Evolutionary conservation across 2,888 invertebrate species (phyloP), one percentile per base, ranked within the genome.

Genomic region (Timema cristinae): DNA sequence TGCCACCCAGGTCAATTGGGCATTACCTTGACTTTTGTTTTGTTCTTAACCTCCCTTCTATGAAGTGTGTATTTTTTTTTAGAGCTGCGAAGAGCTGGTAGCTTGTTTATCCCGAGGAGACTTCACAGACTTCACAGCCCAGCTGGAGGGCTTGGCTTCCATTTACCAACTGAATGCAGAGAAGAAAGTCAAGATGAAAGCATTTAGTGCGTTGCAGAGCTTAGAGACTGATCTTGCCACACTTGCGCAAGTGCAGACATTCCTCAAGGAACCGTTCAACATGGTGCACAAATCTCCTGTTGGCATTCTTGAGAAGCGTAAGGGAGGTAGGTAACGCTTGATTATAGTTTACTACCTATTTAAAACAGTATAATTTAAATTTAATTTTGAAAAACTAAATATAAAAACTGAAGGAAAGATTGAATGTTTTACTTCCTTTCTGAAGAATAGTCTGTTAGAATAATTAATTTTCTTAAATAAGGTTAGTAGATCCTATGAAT

Each of bases 121-220:
- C 82, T 97, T 97, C 83, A 88, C 91, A 5, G 96, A 96, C 82
- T 96, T 98, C 80, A 93, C 95, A 2, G 89, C 91, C 8, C 97
- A 98, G 81, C 82, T 98, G n/a, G 95, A 97, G 82, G 87, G 95
- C 0, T 86, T 96, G 32, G 91, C 93, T 32, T 92, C 95, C 15
- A 95, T 97, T 73, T 98, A 97, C 82, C 94, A 96, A 80, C 84
- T 98, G 11, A 95, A 94, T 84, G 95, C 95, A 10, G 97, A 98
- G 79, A 96, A 96, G 81, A 96, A 95, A 83, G 90, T 95, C 9
- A 97, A 96, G 84, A 92, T 91, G 76, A 96, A 97, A 84, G 96
- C 96, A 4, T 97, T 94, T 80, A 91, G 93, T 79, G 95, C 97
- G 13, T 84, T 98, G 69, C 94, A 95, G 80, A 94, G 95, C 51